Conservation (phyloP, 2,797 vertebrate species). For the Sebastolobus altivelis region DNA sequence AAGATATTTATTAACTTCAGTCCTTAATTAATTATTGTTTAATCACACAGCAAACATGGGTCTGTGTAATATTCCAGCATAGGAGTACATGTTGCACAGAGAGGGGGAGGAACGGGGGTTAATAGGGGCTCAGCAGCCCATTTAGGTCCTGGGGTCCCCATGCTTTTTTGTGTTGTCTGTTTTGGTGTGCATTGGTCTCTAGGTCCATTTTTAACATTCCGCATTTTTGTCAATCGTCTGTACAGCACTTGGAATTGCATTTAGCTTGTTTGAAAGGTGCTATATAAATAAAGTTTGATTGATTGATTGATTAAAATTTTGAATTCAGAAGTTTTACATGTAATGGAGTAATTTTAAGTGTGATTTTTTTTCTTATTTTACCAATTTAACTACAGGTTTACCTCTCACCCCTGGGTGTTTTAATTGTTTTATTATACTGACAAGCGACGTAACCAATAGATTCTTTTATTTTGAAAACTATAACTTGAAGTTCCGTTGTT, state of each 20-base stretch:
- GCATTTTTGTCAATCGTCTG: too few relatives aligned
- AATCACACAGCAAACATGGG: neutral
- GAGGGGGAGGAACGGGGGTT: too few relatives aligned
- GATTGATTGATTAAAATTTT: neutral
- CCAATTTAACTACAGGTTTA: neutral
- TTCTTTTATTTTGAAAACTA: constrained; percentile 47
- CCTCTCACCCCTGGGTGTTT: neutral
- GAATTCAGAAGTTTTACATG: neutral
- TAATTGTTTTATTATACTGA: neutral
- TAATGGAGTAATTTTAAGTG: neutral
- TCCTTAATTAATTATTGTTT: neutral
- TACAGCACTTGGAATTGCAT: too few relatives aligned
- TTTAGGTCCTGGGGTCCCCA: neutral
- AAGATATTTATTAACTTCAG: neutral
- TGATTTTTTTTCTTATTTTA: neutral
- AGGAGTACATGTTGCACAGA: too few relatives aligned
- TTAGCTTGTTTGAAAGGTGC: too few relatives aligned
- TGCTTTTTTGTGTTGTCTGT: too few relatives aligned
- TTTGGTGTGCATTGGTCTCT: too few relatives aligned
- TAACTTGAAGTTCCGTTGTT: neutral
- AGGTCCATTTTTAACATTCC: too few relatives aligned
- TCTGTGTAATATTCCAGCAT: neutral
- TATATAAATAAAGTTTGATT: too few relatives aligned
- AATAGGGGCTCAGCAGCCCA: neutral
- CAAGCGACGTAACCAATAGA: neutral